These are phyloP conservation scores for Rhea americana DNA, from an alignment of 2,113 vertebrate species.

Conservation along the genomic window DNA sequence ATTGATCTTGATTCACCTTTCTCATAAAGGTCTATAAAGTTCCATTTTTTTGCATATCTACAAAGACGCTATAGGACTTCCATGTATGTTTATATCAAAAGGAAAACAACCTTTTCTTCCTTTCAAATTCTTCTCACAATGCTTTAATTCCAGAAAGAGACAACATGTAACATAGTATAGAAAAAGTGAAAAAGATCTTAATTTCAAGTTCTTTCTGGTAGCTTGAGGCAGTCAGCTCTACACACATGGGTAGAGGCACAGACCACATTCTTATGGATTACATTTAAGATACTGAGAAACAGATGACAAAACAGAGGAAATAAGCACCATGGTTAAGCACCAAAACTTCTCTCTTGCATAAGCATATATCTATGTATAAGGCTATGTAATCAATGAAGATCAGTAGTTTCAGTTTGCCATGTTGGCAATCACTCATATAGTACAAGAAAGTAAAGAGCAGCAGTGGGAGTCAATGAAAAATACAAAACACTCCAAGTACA, in stretches of 20 bases:
- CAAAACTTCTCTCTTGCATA: background rate
- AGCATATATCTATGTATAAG: background rate
- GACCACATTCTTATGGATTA: background rate
- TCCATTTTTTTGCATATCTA: background rate
- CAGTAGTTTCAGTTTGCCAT: background rate
- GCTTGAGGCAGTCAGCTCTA: background rate
- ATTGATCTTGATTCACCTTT: slow-evolving; percentile 3
- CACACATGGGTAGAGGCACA: background rate
- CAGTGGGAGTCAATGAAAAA: background rate
- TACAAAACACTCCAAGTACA: background rate
- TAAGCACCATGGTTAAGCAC: background rate
- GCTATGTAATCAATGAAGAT: background rate
- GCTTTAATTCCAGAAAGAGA: background rate
- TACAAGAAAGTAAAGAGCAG: background rate
- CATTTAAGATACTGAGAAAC: background rate
- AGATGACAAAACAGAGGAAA: slow-evolving; percentile 6
- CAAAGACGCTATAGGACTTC: background rate
- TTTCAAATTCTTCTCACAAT: background rate
- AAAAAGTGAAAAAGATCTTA: background rate
- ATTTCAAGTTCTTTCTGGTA: background rate
- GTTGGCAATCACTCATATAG: background rate
- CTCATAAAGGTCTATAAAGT: background rate
- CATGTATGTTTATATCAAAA: background rate
- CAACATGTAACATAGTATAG: background rate
- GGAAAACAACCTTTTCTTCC: background rate